phyloP scores from a whole-genome alignment of 1,140 invertebrate species.

The Drosophila funebris region DNA sequence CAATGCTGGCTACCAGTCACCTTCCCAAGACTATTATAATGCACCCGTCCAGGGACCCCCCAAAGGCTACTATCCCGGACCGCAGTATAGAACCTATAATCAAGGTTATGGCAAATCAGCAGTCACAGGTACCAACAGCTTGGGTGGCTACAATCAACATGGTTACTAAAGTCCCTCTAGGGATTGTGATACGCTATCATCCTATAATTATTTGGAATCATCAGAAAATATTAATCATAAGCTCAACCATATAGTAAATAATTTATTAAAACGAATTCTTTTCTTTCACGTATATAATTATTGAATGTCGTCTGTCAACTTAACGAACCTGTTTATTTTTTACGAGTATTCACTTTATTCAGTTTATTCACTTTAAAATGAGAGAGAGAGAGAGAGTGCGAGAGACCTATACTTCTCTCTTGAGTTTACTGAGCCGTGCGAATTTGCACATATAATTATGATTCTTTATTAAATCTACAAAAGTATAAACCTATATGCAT shows the following conservation, averaged over 20 bases:
- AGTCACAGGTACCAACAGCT: neutral
- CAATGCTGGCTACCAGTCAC: neutral
- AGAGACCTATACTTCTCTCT: too few relatives aligned
- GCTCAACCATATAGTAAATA: slow-evolving; percentile 20
- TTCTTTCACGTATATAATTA: neutral
- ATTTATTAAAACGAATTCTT: slow-evolving; percentile 56
- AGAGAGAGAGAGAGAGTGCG: neutral
- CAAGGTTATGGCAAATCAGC: neutral
- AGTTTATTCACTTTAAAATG: neutral
- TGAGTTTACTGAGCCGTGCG: neutral
- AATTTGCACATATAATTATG: neutral
- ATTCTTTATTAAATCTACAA: slow-evolving; percentile 8
- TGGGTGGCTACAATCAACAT: slow-evolving; percentile 53
- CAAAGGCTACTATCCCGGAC: slow-evolving; percentile 36
- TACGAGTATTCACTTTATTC: neutral
- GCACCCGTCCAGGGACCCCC: slow-evolving; percentile 19
- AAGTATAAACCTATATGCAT: neutral
- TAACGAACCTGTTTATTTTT: slow-evolving; percentile 47
- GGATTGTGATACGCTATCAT: neutral
- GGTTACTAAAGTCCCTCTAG: slow-evolving; percentile 50
- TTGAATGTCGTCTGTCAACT: neutral
- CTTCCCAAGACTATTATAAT: neutral
- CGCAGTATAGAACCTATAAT: slow-evolving; percentile 17
- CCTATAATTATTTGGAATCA: neutral
- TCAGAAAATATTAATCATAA: neutral